Evolutionary conservation across 2,888 invertebrate species (phyloP).

Genomic region (Harpalus rufipes): DNA sequence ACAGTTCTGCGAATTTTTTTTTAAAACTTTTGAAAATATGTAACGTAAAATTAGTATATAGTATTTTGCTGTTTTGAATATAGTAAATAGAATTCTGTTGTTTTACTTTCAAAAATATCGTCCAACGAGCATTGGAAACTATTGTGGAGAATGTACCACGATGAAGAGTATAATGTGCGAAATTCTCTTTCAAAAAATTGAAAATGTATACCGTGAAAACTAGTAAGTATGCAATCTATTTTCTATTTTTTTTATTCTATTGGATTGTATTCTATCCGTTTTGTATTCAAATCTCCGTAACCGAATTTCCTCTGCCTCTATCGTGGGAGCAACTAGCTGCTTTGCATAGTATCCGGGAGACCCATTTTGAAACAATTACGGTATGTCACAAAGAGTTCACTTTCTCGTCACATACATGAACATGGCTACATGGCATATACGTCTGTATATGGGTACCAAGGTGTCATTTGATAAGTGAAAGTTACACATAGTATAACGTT

Average conservation of each 20-base stretch:
- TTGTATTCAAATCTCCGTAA: slow-evolving; percentile 37
- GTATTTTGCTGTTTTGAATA: too few relatives aligned
- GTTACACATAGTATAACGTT: slow-evolving; percentile 54
- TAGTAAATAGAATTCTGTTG: too few relatives aligned
- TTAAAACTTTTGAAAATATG: too few relatives aligned
- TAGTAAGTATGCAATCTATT: background rate
- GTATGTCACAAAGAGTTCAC: slow-evolving; percentile 57
- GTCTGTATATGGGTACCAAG: slow-evolving; percentile 66
- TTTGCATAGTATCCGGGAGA: slow-evolving; percentile 47
- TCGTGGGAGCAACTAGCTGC: slow-evolving; percentile 27
- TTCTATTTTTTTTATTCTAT: background rate
- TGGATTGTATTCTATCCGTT: slow-evolving; percentile 18
- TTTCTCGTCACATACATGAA: slow-evolving; percentile 54
- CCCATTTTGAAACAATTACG: slow-evolving; percentile 59
- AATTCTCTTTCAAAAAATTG: too few relatives aligned
- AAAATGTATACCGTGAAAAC: background rate
- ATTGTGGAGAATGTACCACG: too few relatives aligned
- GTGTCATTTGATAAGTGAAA: slow-evolving; percentile 64
- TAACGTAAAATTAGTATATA: too few relatives aligned
- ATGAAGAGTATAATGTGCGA: too few relatives aligned
- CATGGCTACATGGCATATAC: slow-evolving; percentile 20
- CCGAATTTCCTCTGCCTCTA: slow-evolving; percentile 22
- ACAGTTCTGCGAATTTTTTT: too few relatives aligned
- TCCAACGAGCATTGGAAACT: too few relatives aligned
- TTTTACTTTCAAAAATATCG: too few relatives aligned